phyloP scores from a whole-genome alignment of 2,888 invertebrate species.

The Hemicrepidius hirtus region DNA sequence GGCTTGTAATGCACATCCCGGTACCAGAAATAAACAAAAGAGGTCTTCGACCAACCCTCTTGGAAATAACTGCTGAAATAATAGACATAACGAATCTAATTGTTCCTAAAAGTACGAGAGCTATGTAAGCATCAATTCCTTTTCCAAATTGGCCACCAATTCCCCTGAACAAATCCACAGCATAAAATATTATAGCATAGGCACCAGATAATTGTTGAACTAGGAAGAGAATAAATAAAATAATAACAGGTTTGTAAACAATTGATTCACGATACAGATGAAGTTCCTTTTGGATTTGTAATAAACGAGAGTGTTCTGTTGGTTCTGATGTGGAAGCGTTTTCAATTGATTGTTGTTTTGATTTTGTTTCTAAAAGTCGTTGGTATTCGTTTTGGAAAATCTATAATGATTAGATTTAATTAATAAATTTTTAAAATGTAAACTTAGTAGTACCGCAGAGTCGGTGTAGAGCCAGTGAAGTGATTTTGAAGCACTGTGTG shows the following conservation, averaged over 20 bases:
- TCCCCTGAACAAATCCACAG: conserved; percentile 73
- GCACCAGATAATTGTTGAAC: conserved; percentile 76
- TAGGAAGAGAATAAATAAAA: conserved; percentile 72
- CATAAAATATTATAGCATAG: conserved; percentile 77
- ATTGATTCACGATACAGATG: conserved; percentile 65
- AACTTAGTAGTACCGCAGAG: conserved; percentile 62
- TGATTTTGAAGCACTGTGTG: conserved; percentile 66
- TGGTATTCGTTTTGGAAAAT: conserved; percentile 57
- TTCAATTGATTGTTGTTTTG: conserved; percentile 7
- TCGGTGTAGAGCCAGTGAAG: conserved; percentile 72
- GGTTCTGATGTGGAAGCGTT: neutral
- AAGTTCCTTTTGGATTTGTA: conserved; percentile 58
- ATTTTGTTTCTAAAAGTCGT: conserved; percentile 58
- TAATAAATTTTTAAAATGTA: neutral
- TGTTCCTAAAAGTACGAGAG: conserved; percentile 72
- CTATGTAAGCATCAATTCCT: conserved; percentile 72
- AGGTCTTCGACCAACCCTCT: conserved; percentile 72
- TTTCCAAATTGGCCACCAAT: conserved; percentile 71
- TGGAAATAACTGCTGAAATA: conserved; percentile 72
- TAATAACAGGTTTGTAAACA: conserved; percentile 74
- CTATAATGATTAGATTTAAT: conserved; percentile 44
- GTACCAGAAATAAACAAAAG: conserved; percentile 73
- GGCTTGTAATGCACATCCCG: conserved; percentile 74
- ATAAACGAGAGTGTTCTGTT: conserved; percentile 52
- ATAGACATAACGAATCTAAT: conserved; percentile 75